Evolutionary conservation across 2,797 vertebrate species (phyloP).

Genomic region (Nyctalus aviator): DNA sequence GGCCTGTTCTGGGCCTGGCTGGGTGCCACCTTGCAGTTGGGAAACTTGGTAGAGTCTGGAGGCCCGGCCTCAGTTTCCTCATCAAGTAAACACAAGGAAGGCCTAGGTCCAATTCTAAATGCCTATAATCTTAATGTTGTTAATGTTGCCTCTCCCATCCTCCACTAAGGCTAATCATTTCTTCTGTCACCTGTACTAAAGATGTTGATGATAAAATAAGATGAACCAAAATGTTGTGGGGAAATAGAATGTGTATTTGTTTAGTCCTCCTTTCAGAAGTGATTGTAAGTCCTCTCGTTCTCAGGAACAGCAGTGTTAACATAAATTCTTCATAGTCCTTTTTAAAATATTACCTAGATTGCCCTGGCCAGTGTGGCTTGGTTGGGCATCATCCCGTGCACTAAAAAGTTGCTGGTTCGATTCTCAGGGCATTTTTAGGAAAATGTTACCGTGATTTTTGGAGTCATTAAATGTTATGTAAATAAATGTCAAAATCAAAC

Average conservation of each 20-base stretch:
- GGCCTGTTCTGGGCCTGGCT: neutral
- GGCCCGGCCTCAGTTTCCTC: neutral
- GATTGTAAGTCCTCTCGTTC: neutral
- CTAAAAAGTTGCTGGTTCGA: neutral
- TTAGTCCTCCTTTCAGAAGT: conserved; percentile 1
- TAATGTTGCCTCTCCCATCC: neutral
- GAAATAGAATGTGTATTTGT: neutral
- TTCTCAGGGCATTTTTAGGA: neutral
- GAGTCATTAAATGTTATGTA: neutral
- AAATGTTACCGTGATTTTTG: neutral
- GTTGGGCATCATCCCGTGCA: neutral
- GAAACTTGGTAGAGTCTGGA: neutral
- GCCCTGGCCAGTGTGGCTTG: neutral
- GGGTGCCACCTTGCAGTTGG: neutral
- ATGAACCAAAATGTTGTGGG: neutral
- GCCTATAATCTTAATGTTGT: neutral
- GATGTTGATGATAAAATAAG: neutral
- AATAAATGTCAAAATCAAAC: neutral
- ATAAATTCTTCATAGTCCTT: neutral
- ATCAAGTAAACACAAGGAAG: neutral
- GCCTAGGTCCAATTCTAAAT: neutral
- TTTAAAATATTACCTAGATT: neutral
- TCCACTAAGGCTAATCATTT: neutral
- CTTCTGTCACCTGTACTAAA: neutral
- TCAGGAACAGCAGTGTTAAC: neutral